Conservation (phyloP, 2,113 vertebrate species). For the Callorhinus ursinus region DNA sequence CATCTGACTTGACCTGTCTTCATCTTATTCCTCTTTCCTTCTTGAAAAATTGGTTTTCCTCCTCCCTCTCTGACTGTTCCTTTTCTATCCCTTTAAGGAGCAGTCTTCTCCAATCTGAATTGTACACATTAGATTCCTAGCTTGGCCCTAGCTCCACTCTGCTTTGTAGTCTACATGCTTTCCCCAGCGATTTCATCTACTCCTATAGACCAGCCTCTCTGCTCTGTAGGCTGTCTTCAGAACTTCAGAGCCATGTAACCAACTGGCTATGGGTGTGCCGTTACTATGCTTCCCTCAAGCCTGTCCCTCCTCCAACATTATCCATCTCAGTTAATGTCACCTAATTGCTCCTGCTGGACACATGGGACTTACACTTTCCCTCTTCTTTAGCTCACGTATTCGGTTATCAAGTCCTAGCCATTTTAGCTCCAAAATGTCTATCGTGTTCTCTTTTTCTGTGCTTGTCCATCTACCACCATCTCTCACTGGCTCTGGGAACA, state of each 20-base stretch:
- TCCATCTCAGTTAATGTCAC: neutral
- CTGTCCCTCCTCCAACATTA: neutral
- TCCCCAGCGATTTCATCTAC: neutral
- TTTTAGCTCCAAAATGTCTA: neutral
- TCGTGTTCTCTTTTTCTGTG: neutral
- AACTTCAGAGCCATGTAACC: neutral
- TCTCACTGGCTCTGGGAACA: neutral
- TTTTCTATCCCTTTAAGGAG: neutral
- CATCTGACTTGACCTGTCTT: neutral
- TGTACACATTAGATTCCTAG: neutral
- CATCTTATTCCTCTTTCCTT: neutral
- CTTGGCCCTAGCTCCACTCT: neutral
- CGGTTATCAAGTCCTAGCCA: neutral
- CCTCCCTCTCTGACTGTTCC: neutral
- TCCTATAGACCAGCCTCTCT: neutral
- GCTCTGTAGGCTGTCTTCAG: neutral
- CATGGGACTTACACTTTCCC: neutral
- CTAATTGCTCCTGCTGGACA: neutral
- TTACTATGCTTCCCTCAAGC: neutral
- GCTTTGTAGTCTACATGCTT: neutral
- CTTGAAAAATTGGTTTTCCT: neutral
- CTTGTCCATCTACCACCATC: neutral
- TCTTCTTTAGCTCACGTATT: neutral
- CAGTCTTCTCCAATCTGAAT: neutral
- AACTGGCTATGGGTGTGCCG: neutral